Conservation (phyloP, 2,797 vertebrate species). For the Phrynocephalus forsythii region DNA sequence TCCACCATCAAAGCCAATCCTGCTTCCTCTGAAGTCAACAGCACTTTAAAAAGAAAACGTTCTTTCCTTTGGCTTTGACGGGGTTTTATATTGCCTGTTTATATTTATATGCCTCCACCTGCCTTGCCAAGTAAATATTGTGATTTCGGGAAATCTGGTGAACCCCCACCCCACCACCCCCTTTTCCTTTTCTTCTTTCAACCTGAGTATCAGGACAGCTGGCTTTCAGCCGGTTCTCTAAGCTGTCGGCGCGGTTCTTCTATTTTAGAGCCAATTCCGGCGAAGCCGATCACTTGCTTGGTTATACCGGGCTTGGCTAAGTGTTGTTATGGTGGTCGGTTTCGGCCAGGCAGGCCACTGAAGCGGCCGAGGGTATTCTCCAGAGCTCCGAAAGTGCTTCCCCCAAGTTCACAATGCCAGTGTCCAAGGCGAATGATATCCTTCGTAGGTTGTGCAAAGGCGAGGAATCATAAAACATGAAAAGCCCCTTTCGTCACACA, state of each 20-base stretch:
- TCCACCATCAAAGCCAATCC: background rate
- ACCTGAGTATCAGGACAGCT: background rate
- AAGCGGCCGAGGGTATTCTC: constrained; percentile 61
- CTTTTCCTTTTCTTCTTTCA: background rate
- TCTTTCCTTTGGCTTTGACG: background rate
- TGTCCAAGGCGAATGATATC: constrained; percentile 72
- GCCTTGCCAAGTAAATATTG: background rate
- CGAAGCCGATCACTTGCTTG: background rate
- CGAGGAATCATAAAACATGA: constrained; percentile 77
- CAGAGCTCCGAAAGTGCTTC: constrained; percentile 63
- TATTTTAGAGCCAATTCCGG: no score
- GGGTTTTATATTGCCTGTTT: background rate
- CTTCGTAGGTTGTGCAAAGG: constrained; percentile 72
- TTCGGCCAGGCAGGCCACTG: constrained; percentile 53
- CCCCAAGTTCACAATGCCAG: constrained; percentile 56
- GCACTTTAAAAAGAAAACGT: background rate
- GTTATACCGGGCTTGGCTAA: background rate
- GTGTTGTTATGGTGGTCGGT: background rate
- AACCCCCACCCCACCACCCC: no score
- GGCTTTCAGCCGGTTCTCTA: background rate
- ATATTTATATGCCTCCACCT: no score
- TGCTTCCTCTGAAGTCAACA: background rate
- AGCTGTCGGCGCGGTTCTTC: background rate
- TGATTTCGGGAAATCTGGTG: background rate
- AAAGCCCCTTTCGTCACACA: constrained; percentile 79